phyloP scores from a whole-genome alignment of 2,113 vertebrate species.

The Lynx canadensis region DNA sequence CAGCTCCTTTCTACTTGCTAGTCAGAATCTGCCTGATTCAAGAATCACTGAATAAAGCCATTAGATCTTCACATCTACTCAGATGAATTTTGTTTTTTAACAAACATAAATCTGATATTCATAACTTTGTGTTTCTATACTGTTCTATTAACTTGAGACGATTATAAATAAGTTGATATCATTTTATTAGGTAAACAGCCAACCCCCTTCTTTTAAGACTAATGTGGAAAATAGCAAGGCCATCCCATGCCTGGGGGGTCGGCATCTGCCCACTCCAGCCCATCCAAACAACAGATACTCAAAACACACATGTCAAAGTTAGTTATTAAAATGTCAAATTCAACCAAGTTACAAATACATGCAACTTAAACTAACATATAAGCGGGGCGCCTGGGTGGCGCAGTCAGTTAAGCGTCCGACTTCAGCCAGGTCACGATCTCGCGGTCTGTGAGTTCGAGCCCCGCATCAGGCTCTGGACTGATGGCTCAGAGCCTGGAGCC shows the following conservation, averaged over 20 bases:
- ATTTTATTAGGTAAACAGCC: conserved; percentile 3
- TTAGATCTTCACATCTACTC: neutral
- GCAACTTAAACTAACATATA: neutral
- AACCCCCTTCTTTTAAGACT: neutral
- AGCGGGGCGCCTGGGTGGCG: no score
- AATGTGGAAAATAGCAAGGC: neutral
- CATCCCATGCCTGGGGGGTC: no score
- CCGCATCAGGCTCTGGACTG: no score
- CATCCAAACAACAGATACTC: neutral
- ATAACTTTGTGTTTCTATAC: neutral
- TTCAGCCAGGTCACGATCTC: no score
- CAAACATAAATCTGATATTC: neutral
- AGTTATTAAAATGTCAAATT: conserved; percentile 39
- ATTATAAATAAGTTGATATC: neutral
- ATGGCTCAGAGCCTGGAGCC: no score
- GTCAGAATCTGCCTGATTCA: neutral
- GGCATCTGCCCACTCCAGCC: no score
- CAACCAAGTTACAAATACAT: neutral
- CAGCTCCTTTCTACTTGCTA: neutral
- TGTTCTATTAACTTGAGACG: neutral
- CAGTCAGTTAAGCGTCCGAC: no score
- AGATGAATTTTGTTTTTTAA: neutral
- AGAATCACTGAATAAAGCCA: neutral
- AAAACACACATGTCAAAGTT: conserved; percentile 3
- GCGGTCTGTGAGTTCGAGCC: no score